These are phyloP conservation scores for Drosophila fuyamai DNA, from an alignment of 1,140 invertebrate genomes.

Conservation along the genomic window DNA sequence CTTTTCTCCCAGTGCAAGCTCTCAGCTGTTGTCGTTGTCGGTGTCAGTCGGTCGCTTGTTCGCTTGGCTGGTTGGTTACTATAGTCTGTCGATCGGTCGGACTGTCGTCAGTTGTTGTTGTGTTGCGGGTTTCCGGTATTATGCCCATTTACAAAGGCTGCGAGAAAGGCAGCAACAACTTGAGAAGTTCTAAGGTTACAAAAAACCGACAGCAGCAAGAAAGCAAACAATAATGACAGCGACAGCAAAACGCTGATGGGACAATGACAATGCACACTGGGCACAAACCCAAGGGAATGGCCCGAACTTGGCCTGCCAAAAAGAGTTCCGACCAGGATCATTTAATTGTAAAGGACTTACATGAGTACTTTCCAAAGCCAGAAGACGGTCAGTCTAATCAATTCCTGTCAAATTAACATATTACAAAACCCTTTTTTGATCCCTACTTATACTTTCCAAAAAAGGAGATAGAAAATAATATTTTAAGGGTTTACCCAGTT, in stretches of 20 bases:
- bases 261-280: constrained; percentile 46
- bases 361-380: too few species aligned
- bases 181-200: constrained; percentile 79
- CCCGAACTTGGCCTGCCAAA: constrained; percentile 1
- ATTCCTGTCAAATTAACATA: too few species aligned
- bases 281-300: constrained; percentile 3
- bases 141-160: constrained; percentile 78
- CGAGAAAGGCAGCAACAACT: constrained; percentile 65
- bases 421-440: too few species aligned
- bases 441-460: too few species aligned
- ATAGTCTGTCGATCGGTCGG: constrained; percentile 40
- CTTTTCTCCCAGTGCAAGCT: constrained; percentile 10
- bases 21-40: constrained; percentile 57
- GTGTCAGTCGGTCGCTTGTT: constrained; percentile 54
- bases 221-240: constrained; percentile 74
- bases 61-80: constrained; percentile 42
- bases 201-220: constrained; percentile 59
- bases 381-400: too few species aligned
- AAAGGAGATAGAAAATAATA: too few species aligned
- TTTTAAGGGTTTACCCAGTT: too few species aligned
- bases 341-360: not conserved
- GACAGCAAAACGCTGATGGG: constrained; percentile 59
- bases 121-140: constrained; percentile 78
- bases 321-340: constrained; percentile 12
- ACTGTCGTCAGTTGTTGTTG: constrained; percentile 31